Percentiles rank a stretch among this genome's conserved stretches.
Conservation (phyloP, 2,797 vertebrate species). For the Phataginus tetradactyla region DNA sequence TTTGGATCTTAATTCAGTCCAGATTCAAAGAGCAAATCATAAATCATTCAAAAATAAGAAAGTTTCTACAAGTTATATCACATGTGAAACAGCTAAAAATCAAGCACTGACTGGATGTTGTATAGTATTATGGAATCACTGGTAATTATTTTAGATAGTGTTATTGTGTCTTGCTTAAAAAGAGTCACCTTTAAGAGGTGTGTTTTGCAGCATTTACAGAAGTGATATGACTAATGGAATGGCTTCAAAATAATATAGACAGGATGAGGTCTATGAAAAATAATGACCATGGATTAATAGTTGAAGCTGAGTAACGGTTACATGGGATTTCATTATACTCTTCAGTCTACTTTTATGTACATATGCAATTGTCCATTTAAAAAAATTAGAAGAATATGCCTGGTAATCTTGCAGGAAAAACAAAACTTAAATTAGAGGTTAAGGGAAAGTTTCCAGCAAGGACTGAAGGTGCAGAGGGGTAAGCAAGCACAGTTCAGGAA, state of each 20-base stretch:
- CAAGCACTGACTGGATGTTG: background rate
- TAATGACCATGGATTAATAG: background rate
- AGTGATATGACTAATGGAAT: background rate
- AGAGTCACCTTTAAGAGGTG: background rate
- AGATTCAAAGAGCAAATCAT: background rate
- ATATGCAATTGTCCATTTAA: background rate
- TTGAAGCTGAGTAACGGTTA: background rate
- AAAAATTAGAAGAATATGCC: background rate
- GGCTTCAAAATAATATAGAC: background rate
- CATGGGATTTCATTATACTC: background rate
- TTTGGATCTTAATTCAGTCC: background rate
- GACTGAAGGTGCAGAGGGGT: background rate
- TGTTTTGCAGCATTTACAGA: background rate
- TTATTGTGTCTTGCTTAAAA: background rate
- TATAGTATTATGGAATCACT: background rate
- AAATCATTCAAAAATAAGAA: background rate
- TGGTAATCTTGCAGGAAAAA: background rate
- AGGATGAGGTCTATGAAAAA: background rate
- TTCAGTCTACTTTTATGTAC: background rate
- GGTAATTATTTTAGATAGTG: background rate
- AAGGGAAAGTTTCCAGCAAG: background rate
- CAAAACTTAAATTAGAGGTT: background rate
- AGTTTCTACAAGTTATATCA: background rate
- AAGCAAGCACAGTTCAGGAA: background rate
- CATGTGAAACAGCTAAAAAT: background rate